Evolutionary conservation across 1,140 invertebrate genomes (phyloP), one percentile per base, ranked within the genome.

Genomic region (Physella acuta): DNA sequence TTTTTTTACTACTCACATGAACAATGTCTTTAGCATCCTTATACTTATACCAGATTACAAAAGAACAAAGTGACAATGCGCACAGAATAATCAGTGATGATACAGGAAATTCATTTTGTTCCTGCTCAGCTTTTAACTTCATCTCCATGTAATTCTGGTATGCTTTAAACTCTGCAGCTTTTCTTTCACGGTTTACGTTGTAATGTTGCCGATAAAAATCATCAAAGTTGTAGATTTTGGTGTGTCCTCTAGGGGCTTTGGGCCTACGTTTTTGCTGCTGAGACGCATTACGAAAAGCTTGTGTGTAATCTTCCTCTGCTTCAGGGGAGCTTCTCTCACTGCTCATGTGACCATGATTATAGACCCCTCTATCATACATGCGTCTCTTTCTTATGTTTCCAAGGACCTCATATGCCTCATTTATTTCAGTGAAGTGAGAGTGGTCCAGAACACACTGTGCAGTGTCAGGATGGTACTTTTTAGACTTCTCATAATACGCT

Each of bases 401-500:
- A 39, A 97, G 84, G 3, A 94, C 85, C 86, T 95, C 91, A 83
- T 97, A 97, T 0, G 94, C 94, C 72, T 91, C 89, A 2, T 88
- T 89, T 26, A 97, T 90, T 75, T 91, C 87, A 71, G 90, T 88
- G 85, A 96, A 96, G 76, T 90, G 92, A 62, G 87, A 83, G 28
- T 88, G 88, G 56, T 85, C 80, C 58, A 77, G 78, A 76, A 85
- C 80, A 53, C 89, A 89, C 72, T 88, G 86, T 79, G 92, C 94
- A 75, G 87, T 88, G 81, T 97, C 94, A 0, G 94, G 94, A 86
- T 97, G 94, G 85, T 93, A 93, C 30, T 89, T 69, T 86, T 92
- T 94, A 0, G 93, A 93, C 33, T 95, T 81, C 78, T 91, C 89
- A 76, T 95, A 97, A 83, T 95, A 97, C 0, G 95, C 93, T 26